Conservation (phyloP, 2,113 vertebrate species). For the Chaetodon auriga region DNA sequence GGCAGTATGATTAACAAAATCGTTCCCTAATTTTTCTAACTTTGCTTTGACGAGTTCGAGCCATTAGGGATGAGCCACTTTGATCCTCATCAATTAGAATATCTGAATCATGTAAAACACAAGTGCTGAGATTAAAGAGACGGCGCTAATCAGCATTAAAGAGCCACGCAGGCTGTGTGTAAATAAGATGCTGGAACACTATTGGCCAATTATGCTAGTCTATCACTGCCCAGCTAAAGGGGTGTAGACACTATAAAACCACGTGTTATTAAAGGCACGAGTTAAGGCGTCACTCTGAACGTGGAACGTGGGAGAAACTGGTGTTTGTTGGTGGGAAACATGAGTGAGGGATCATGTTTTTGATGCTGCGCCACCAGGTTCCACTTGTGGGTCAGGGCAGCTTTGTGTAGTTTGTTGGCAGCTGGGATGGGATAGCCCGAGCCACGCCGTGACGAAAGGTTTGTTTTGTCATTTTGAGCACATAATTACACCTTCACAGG, state of each 20-base stretch:
- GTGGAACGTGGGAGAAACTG: not conserved
- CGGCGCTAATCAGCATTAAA: not conserved
- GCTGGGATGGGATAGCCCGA: not conserved
- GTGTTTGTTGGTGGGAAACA: not conserved
- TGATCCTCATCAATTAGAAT: not conserved
- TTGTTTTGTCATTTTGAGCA: not conserved
- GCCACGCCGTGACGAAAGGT: not conserved
- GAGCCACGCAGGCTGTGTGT: too few relatives aligned
- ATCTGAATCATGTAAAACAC: conserved; percentile 8
- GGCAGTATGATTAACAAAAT: not conserved
- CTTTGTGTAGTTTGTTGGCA: not conserved
- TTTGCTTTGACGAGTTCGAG: not conserved
- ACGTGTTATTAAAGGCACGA: not conserved
- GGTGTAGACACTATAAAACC: not conserved
- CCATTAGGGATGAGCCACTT: not conserved
- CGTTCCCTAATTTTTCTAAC: not conserved
- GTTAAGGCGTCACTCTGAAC: not conserved
- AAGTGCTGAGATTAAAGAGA: not conserved
- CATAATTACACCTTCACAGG: not conserved
- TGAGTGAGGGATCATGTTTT: not conserved
- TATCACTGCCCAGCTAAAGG: not conserved
- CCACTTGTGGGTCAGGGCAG: not conserved
- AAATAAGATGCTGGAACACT: not conserved
- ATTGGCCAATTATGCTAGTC: not conserved
- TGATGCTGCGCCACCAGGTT: too few relatives aligned